phyloP scores from a whole-genome alignment of 2,113 vertebrate species.

The Hydrochoerus hydrochaeris region DNA sequence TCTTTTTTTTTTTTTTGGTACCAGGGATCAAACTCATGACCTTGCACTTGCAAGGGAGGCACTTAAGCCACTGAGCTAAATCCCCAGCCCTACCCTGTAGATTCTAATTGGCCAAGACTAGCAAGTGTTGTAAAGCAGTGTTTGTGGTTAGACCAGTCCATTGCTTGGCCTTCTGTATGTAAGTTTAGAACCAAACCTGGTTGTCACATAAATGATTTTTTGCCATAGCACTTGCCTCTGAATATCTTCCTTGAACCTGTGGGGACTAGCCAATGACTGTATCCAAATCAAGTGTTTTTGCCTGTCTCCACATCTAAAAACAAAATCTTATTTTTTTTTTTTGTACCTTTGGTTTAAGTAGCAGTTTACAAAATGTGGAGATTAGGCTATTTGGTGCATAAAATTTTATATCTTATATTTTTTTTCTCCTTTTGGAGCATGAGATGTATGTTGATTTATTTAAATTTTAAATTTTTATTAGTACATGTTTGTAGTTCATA shows the following conservation, averaged over 20 bases:
- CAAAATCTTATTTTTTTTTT: neutral
- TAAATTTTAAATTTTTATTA: neutral
- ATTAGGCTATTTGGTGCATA: neutral
- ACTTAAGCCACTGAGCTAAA: too few relatives aligned
- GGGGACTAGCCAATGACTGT: neutral
- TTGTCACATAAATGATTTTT: neutral
- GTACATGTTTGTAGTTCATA: neutral
- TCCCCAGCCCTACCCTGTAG: neutral
- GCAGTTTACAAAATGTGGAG: neutral
- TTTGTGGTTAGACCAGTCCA: slow-evolving; percentile 1
- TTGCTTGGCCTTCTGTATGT: neutral
- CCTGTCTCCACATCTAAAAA: neutral
- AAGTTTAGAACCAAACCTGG: neutral
- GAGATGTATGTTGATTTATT: neutral
- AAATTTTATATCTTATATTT: neutral
- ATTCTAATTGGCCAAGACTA: slow-evolving; percentile 20
- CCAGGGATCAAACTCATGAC: too few relatives aligned
- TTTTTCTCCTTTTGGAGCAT: slow-evolving; percentile 41
- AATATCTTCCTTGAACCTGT: neutral
- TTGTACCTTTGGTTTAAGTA: slow-evolving; percentile 2
- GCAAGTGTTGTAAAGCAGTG: neutral
- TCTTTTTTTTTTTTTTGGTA: neutral
- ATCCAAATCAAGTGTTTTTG: slow-evolving; percentile 27
- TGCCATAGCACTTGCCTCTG: neutral
- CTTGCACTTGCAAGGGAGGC: too few relatives aligned